Evolutionary conservation across 2,113 vertebrate genomes (phyloP), one percentile per base, ranked within the genome.

Genomic region (Entelurus aequoreus): DNA sequence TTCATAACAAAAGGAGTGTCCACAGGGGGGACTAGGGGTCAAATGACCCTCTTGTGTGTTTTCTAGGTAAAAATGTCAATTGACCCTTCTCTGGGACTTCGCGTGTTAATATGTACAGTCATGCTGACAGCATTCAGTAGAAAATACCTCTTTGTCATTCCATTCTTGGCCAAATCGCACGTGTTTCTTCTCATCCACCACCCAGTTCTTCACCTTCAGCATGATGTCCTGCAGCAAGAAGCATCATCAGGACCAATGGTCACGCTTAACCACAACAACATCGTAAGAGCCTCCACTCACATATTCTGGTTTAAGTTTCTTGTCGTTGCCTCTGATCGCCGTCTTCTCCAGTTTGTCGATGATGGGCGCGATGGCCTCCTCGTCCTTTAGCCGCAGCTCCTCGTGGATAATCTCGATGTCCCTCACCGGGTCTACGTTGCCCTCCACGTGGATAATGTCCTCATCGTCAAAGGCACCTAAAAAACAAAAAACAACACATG

Each of bases 281-380:
- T 6, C 50, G 9, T 74, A 70, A 62, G 16, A 35, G 28, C 28
- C 28, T 28, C 28, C 28, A 71, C 95, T 93, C 83, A 99, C 97
- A 84, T 95, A 98, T 93, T 98, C 95, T 66, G 97, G 96, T 81
- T 98, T 98, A 78, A 99, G 92, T 84, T 98, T 99, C 81, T 98
- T 99, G 90, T 99, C 96, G 21, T 91, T 84, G 78, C 96, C 96
- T 88, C 96, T 93, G 63, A 98, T 91, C 5, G 95, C 93, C n/a
- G 94, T 94, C 87, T 99, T 92, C 77, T 98, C 96, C 82, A 99
- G 91, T 70, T 97, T 99, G 86, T 99, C 96, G 56, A 98, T 87
- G 79, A 94, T 90, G 13, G 94, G 94, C 48, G 69, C 77, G 58
- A 98, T 93, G 89, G 95, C 90, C 81, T 99, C 97, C 81, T 96